phyloP scores from a whole-genome alignment of 2,888 invertebrate species.

The Hirtodrosophila alboralis region DNA sequence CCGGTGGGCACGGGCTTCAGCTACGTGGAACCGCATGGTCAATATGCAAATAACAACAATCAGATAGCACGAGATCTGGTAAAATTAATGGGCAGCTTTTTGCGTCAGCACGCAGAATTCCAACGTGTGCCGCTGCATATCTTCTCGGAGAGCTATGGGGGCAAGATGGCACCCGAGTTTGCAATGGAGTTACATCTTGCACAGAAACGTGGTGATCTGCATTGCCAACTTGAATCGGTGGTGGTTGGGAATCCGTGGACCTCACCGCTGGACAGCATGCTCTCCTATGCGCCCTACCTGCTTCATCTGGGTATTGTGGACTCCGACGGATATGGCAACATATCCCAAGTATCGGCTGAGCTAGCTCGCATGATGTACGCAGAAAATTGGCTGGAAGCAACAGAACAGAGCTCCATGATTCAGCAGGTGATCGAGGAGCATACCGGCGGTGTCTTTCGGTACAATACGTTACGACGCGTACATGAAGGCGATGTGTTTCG shows the following conservation, averaged over 20 bases:
- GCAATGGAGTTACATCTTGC: slow-evolving; percentile 86
- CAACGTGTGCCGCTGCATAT: slow-evolving; percentile 90
- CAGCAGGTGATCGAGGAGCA: slow-evolving; percentile 45
- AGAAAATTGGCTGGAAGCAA: slow-evolving; percentile 86
- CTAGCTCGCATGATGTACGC: slow-evolving; percentile 85
- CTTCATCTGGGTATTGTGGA: slow-evolving; percentile 90
- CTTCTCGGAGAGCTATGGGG: slow-evolving; percentile 95
- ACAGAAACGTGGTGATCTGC: slow-evolving; percentile 86
- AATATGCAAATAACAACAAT: slow-evolving; percentile 86
- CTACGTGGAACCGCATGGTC: slow-evolving; percentile 86
- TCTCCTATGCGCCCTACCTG: slow-evolving; percentile 92
- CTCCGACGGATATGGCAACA: slow-evolving; percentile 86
- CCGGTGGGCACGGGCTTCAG: slow-evolving; percentile 95
- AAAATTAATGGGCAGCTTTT: slow-evolving; percentile 88
- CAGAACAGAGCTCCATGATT: slow-evolving; percentile 80
- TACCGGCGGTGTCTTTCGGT: slow-evolving; percentile 83
- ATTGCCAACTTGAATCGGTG: slow-evolving; percentile 90
- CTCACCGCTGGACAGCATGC: slow-evolving; percentile 92
- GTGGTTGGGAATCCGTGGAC: slow-evolving; percentile 96
- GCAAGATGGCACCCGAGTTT: slow-evolving; percentile 95
- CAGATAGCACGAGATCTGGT: slow-evolving; percentile 91
- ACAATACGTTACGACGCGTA: slow-evolving; percentile 87
- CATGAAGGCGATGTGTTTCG: slow-evolving; percentile 84
- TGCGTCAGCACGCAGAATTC: slow-evolving; percentile 88
- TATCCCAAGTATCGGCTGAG: slow-evolving; percentile 86